A percentile compares a stretch with the other conserved stretches of the same genome.
Evolutionary conservation across 2,797 vertebrate genomes (phyloP).

Genomic region (Macropus fuliginosus): DNA sequence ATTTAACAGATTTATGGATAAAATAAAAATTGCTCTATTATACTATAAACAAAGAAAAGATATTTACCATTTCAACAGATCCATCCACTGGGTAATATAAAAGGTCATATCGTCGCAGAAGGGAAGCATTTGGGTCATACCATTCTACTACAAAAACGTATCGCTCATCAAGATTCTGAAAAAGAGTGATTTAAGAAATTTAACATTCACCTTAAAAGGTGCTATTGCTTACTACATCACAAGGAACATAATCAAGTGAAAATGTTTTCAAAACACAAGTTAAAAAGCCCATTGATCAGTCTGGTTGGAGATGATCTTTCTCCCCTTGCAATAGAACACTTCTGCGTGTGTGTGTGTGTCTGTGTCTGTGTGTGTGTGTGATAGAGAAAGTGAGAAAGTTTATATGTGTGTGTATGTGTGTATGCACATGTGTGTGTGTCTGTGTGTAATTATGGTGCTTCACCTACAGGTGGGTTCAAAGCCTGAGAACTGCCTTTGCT

Average conservation of each 20-base stretch:
- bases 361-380: too few relatives aligned
- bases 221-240: neutral
- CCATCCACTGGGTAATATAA: constrained; percentile 94
- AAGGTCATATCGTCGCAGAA: constrained; percentile 93
- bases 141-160: constrained; percentile 95
- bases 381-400: too few relatives aligned
- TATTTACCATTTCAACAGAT: constrained; percentile 95
- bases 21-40: neutral
- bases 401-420: too few relatives aligned
- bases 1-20: neutral
- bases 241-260: neutral
- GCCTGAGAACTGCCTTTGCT: too few relatives aligned
- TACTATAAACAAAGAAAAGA: neutral
- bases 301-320: neutral
- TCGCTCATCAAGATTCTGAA: constrained; percentile 91
- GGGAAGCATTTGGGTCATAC: constrained; percentile 93
- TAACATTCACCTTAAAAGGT: neutral
- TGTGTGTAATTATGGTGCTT: too few relatives aligned
- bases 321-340: neutral
- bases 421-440: too few relatives aligned
- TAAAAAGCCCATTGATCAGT: neutral
- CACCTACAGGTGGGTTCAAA: too few relatives aligned
- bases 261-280: neutral
- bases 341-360: too few relatives aligned
- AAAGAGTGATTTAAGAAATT: constrained; percentile 34